phyloP scores from a whole-genome alignment of 2,797 vertebrate species.

The Yasuhikotakia modesta region DNA sequence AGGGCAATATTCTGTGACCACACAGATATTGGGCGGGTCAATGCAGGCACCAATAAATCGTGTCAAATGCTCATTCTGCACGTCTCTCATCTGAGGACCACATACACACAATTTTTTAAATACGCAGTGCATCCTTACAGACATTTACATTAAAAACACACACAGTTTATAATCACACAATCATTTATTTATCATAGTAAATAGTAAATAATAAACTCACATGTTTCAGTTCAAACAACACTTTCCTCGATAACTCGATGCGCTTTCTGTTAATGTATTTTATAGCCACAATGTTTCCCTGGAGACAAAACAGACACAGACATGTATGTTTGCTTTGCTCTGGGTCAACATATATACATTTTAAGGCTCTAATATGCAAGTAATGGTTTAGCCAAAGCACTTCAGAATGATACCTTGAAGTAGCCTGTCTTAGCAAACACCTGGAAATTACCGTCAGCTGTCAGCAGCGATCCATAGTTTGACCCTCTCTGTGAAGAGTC shows the following conservation, averaged over 20 bases:
- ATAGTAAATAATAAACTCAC: too few species aligned
- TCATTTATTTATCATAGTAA: too few species aligned
- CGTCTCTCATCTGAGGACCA: conserved; percentile 83
- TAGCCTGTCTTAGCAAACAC: conserved; percentile 91
- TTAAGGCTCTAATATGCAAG: too few species aligned
- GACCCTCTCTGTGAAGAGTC: conserved; percentile 82
- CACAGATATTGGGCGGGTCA: conserved; percentile 89
- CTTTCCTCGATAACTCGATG: conserved; percentile 87
- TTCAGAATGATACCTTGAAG: conserved; percentile 80
- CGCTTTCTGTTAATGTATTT: conserved; percentile 87
- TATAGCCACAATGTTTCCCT: conserved; percentile 92
- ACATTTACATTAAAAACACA: background rate
- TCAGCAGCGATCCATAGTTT: conserved; percentile 89
- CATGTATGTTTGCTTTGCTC: background rate
- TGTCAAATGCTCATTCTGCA: conserved; percentile 92
- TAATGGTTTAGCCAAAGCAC: background rate
- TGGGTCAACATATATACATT: background rate
- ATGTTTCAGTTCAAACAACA: conserved; percentile 92
- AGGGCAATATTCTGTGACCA: conserved; percentile 92
- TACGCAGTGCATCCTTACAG: background rate
- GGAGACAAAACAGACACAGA: conserved; percentile 43
- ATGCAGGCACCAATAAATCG: conserved; percentile 89
- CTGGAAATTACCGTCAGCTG: conserved; percentile 87
- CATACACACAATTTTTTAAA: background rate
- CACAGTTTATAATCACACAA: too few species aligned